These are phyloP conservation scores for Agrotis exclamationis DNA, from an alignment of 2,888 invertebrate species.

Conservation along the genomic window DNA sequence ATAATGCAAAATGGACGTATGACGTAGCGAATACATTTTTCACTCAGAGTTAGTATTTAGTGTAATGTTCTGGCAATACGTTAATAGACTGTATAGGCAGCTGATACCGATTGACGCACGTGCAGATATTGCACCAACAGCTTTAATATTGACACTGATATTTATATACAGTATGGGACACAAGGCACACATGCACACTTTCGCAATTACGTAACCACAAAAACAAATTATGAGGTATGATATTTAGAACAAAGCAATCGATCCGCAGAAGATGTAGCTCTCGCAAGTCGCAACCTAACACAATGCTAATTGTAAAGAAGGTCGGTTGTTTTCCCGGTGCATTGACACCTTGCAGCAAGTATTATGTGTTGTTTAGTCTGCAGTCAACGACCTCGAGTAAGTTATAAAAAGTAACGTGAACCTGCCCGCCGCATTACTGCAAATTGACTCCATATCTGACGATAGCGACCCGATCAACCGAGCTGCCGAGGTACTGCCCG, in stretches of 20 bases:
- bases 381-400: conserved; percentile 81
- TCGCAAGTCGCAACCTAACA: conserved; percentile 27
- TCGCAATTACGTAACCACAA: conserved; percentile 26
- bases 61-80: conserved; percentile 7
- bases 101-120: conserved; percentile 37
- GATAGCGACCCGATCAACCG: conserved; percentile 63
- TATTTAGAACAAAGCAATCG: conserved; percentile 36
- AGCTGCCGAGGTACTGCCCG: conserved; percentile 55
- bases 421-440: conserved; percentile 84
- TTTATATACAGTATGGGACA: conserved; percentile 18
- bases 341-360: conserved; percentile 75
- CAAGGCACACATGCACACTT: conserved; percentile 7
- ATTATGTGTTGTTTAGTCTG: conserved; percentile 79
- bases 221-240: conserved; percentile 28
- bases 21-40: conserved; percentile 31
- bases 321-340: conserved; percentile 74
- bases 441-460: conserved; percentile 87
- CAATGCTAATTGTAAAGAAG: conserved; percentile 68
- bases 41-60: neutral
- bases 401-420: conserved; percentile 86
- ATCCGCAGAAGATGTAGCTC: conserved; percentile 38
- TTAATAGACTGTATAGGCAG: neutral
- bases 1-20: conserved; percentile 24
- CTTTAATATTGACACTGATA: conserved; percentile 29
- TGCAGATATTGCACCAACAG: conserved; percentile 33